Evolutionary conservation across 2,888 invertebrate genomes (phyloP), one percentile per base, ranked within the genome.

Genomic region (Oscheius sp.): DNA sequence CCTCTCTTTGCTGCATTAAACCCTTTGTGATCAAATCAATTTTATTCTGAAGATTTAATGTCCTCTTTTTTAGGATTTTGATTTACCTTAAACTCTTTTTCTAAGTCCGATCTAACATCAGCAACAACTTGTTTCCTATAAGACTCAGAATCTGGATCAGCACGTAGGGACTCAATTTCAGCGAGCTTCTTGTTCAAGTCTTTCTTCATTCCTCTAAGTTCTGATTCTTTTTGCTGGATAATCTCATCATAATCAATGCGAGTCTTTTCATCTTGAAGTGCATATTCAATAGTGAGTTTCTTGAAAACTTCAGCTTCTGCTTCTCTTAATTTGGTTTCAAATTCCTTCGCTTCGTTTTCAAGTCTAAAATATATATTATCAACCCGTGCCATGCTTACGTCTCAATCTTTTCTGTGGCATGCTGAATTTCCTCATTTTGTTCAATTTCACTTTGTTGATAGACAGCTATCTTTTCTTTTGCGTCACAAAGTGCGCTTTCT

Each of bases 1-100:
- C 80, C 25, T 80, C 78, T 39, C 80, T 80, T 65, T 82, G 81
- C 61, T 78, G 75, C 55, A 82, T 82, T 3, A 84, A 66, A 3
- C 82, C 82, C 34, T 82, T 78, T 1, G 83, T 68, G 12, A 84
- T 73, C 25, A 82, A 65, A 29, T 79, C 79, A 57, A 74, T 81
- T 20, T 80, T 74, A 29, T 63, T 72, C 80, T 80, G 53, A 39
- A 69, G 31, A 3, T 15, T 10, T 5, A 12, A 48, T 37, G 39
- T 34, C 39, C 39, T 39, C 15, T n/a, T 57, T 15, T 1, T 34
- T 33, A 1, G 8, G 5, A 23, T 5, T 45, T 45, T 6, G 10
- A 31, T 34, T 12, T 5, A 72, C 69, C 66, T 80, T 80, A 70
- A 73, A 80, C 58, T 80, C 80, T 42, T 75, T 80, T 45, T 80